Evolutionary conservation across 2,797 vertebrate genomes (phyloP).

Genomic region (Lepidocolaptes lacrymiger): DNA sequence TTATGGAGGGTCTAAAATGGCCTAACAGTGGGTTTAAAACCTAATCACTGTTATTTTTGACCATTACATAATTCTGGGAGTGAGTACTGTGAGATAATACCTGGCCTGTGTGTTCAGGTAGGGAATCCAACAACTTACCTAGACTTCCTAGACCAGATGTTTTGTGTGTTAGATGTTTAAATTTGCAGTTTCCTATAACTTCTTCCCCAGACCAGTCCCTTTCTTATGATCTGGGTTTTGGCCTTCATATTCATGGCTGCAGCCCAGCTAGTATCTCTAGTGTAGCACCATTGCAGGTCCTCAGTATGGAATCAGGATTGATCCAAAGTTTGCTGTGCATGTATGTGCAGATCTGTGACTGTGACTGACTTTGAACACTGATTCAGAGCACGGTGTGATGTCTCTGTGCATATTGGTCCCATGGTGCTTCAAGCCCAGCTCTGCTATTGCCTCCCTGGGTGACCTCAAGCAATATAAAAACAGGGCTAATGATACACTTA

Average conservation of each 20-base stretch:
- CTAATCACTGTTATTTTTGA: background rate
- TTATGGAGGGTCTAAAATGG: background rate
- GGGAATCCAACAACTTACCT: background rate
- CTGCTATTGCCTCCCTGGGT: background rate
- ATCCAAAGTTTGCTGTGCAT: background rate
- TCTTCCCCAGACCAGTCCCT: background rate
- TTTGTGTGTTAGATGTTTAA: background rate
- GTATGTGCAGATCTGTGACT: background rate
- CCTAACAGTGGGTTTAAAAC: background rate
- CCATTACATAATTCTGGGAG: background rate
- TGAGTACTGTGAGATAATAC: background rate
- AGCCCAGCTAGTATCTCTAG: background rate
- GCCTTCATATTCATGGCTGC: background rate
- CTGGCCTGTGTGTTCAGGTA: background rate
- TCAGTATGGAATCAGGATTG: background rate
- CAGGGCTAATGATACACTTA: background rate
- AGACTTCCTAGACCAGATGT: background rate
- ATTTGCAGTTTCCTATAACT: background rate
- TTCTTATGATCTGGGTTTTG: background rate
- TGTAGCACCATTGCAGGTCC: background rate
- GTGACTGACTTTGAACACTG: background rate
- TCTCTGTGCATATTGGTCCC: fast-evolving
- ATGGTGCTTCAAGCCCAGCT: background rate
- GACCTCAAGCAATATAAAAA: background rate
- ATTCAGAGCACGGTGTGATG: fast-evolving